Conservation (phyloP, 2,888 invertebrate species). For the Tetragnatha montana region DNA sequence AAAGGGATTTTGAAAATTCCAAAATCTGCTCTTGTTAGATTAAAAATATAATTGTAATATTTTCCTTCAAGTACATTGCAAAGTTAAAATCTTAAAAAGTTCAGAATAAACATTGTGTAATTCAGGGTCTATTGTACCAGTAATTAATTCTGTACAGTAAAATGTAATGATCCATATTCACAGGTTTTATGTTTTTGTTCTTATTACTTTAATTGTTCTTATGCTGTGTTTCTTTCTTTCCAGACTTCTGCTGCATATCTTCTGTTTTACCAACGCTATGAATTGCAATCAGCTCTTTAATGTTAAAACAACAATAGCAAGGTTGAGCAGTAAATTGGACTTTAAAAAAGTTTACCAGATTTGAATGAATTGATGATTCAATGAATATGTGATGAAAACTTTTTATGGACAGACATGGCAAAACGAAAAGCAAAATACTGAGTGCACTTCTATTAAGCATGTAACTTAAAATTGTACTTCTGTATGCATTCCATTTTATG, state of each 20-base stretch:
- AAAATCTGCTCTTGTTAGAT: no score
- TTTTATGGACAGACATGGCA: no score
- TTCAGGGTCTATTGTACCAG: background rate
- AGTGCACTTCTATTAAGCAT: background rate
- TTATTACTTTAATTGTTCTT: background rate
- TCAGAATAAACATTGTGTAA: background rate
- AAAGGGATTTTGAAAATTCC: no score
- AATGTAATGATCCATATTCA: background rate
- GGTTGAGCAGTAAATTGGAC: no score
- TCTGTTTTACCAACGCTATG: conserved; percentile 76
- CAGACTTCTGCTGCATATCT: conserved; percentile 77
- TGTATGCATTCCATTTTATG: background rate
- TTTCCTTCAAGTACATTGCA: no score
- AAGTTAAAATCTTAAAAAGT: background rate
- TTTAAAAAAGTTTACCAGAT: no score
- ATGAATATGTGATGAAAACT: no score
- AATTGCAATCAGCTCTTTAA: conserved; percentile 47
- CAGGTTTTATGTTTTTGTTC: background rate
- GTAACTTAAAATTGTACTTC: background rate
- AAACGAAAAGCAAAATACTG: background rate
- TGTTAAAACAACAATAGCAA: no score
- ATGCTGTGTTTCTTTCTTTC: background rate
- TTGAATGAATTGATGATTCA: no score
- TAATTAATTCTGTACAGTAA: background rate
- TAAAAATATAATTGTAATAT: no score